Evolutionary conservation across 2,888 invertebrate genomes (phyloP).

Genomic region (Brenthis ino): DNA sequence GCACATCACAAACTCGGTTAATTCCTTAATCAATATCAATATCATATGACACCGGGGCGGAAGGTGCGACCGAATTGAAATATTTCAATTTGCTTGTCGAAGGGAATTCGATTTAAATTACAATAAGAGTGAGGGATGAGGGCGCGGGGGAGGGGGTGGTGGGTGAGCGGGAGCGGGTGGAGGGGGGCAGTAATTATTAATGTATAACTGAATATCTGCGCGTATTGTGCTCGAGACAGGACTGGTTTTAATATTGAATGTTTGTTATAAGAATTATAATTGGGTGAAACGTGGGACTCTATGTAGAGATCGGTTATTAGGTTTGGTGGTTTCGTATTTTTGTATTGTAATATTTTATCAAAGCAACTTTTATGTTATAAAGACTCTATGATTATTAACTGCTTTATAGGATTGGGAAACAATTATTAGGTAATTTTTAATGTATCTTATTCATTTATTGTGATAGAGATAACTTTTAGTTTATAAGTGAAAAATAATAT

Average conservation of each 20-base stretch:
- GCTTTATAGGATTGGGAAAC: too few relatives aligned
- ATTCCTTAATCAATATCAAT: conserved; percentile 62
- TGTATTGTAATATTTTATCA: background rate
- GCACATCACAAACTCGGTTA: conserved; percentile 42
- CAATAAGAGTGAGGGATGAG: conserved; percentile 61
- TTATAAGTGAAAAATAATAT: too few relatives aligned
- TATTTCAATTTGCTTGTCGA: conserved; percentile 80
- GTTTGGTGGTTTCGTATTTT: background rate
- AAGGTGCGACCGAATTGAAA: conserved; percentile 75
- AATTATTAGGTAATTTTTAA: too few relatives aligned
- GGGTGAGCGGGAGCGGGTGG: conserved; percentile 32
- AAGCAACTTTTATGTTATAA: background rate
- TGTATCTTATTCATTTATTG: too few relatives aligned
- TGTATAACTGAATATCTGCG: conserved; percentile 71
- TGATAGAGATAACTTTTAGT: too few relatives aligned
- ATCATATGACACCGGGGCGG: conserved; percentile 52
- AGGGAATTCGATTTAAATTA: conserved; percentile 80
- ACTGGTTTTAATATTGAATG: conserved; percentile 28
- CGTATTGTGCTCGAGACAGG: conserved; percentile 40
- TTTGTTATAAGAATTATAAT: conserved; percentile 34
- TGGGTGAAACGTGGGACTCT: conserved; percentile 18
- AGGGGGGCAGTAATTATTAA: conserved; percentile 64
- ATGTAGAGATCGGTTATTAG: background rate
- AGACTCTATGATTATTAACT: too few relatives aligned
- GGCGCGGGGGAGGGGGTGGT: conserved; percentile 33